Base-by-base conservation (phyloP, 2,888 invertebrate species). In the Cantharis nigra region DNA sequence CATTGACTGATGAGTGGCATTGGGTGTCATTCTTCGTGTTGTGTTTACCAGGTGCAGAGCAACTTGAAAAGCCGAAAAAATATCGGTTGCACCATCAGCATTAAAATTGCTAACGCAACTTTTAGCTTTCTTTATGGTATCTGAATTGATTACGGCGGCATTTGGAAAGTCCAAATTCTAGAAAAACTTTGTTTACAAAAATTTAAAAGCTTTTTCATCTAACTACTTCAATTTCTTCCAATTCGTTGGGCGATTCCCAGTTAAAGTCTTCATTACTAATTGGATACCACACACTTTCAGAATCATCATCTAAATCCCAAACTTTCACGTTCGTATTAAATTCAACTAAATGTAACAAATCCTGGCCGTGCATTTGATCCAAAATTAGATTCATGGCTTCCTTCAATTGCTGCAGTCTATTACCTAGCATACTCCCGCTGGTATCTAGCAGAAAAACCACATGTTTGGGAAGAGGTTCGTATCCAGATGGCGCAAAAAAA, bases 401-500 rank as follows among this genome's bases (percentile, higher is more conserved):
- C 73, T 91, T 90, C n/a, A 93, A 88, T 87, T 94, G 94, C 20
- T 89, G 87, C 63, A 94, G 91, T 88, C 93, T 93, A 72, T 89
- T 89, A 26, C 92, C 94, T 81, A 89, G 88, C 95, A 95, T 95
- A 71, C 94, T 94, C 7, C 94, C 94, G 30, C 94, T 94, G 0
- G 93, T 92, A 85, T 95, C 95, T 83, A 95, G 88, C n/a, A 95
- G 92, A 85, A 95, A 95, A 13, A 94, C 90, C 9, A 93, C 92
- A 83, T 93, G 91, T 85, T 94, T 94, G 77, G 89, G 90, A 69
- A 94, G 87, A 2, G 92, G 90, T 16, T 89, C 88, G 77, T 93
- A 85, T 23, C 91, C 89, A 3, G 88, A 86, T 0, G 94, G 94
- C 9, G 94, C 91, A 85, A 94, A 93, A 88, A 94, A 94, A 84